Evolutionary conservation across 2,113 vertebrate genomes (phyloP).

Genomic region (Porphyrio hochstetteri): DNA sequence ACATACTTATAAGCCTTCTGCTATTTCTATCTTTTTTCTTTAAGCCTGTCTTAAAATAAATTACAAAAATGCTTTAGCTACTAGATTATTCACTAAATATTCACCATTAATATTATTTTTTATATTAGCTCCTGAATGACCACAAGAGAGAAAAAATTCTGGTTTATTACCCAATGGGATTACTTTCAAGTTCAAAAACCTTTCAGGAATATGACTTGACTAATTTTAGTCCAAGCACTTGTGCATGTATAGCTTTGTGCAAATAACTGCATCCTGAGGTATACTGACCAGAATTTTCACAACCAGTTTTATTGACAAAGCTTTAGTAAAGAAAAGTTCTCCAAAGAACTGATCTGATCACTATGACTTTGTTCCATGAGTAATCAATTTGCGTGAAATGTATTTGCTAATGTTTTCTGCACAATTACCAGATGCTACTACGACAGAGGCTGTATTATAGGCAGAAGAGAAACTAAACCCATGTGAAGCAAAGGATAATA

Average conservation of each 20-base stretch:
- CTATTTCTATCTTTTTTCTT: not conserved
- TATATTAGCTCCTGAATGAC: not conserved
- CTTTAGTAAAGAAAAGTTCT: conserved; percentile 12
- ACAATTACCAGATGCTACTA: not conserved
- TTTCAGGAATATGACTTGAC: not conserved
- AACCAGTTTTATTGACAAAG: not conserved
- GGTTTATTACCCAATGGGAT: not conserved
- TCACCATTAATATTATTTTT: not conserved
- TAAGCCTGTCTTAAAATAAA: not conserved
- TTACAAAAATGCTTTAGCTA: not conserved
- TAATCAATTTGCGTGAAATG: not conserved
- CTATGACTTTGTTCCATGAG: not conserved
- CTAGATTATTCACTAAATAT: not conserved
- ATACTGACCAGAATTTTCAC: not conserved
- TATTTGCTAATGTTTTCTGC: not conserved
- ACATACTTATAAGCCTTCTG: not conserved
- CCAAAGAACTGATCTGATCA: not conserved
- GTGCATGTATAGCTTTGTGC: not conserved
- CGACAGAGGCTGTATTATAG: not conserved
- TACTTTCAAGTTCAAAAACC: not conserved
- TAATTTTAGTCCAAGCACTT: not conserved
- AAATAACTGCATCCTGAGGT: not conserved
- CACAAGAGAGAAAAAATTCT: not conserved
- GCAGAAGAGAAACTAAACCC: not conserved
- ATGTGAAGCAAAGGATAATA: conserved; percentile 1